Evolutionary conservation across 2,888 invertebrate species (phyloP).

Genomic region (Meteorus cinctellus): DNA sequence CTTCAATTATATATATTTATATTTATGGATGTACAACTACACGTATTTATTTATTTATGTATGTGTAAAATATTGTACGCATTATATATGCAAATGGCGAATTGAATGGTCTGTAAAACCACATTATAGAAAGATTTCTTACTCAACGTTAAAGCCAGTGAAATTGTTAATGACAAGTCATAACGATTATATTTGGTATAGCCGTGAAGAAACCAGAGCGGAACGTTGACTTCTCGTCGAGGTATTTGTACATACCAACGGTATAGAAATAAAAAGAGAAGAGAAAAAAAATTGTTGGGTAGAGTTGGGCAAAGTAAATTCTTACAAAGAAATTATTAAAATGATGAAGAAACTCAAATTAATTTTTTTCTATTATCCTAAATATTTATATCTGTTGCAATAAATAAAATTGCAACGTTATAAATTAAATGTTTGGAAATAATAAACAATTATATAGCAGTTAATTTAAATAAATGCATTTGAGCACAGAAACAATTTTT

Average conservation of each 20-base stretch:
- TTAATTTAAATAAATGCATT: too few species aligned
- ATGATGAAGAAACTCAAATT: too few species aligned
- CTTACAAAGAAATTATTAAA: too few species aligned
- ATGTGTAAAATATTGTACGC: background rate
- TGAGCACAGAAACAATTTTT: too few species aligned
- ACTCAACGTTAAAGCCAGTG: slow-evolving; percentile 52
- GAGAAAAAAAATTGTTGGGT: background rate
- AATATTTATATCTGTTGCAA: too few species aligned
- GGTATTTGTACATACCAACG: background rate
- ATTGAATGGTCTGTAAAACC: background rate
- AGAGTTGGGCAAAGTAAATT: too few species aligned
- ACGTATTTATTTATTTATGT: background rate
- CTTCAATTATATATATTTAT: background rate
- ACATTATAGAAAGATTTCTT: slow-evolving; percentile 17
- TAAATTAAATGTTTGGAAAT: too few species aligned
- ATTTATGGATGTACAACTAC: background rate
- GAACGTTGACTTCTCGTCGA: slow-evolving; percentile 5
- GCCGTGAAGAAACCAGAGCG: slow-evolving; percentile 28
- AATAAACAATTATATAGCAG: too few species aligned
- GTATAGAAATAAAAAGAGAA: background rate
- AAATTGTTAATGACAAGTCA: slow-evolving; percentile 57
- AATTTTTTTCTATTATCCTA: too few species aligned
- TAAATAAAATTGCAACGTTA: too few species aligned
- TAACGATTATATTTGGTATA: slow-evolving; percentile 10
- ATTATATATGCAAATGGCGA: slow-evolving; percentile 3